phyloP scores from a whole-genome alignment of 2,797 vertebrate genomes.

The Sebastes cheni region DNA sequence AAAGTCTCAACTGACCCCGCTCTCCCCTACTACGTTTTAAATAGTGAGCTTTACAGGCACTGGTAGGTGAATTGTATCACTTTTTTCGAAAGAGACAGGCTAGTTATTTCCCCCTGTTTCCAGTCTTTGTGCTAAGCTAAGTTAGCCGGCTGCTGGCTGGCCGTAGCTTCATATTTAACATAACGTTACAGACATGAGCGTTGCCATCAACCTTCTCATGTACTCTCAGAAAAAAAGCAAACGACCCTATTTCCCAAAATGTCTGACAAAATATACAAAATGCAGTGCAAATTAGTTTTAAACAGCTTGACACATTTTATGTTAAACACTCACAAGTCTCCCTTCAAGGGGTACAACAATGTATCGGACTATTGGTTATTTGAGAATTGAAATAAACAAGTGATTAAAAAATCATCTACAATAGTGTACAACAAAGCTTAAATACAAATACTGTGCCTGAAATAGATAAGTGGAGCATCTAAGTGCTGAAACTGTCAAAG shows the following conservation, averaged over 20 bases:
- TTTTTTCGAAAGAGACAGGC: not conserved
- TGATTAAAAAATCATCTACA: conserved; percentile 11
- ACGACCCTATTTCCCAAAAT: not conserved
- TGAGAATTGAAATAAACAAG: not conserved
- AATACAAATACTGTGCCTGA: conserved; percentile 43
- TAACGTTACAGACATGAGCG: not conserved
- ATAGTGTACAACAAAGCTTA: conserved; percentile 7
- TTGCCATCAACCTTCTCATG: not conserved
- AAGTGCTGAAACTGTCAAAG: conserved; percentile 60
- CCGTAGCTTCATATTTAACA: not conserved
- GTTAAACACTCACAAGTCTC: not conserved
- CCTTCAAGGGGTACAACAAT: not conserved
- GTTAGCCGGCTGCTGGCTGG: no score
- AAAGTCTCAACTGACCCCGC: no score
- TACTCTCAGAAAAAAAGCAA: not conserved
- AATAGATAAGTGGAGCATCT: conserved; percentile 61
- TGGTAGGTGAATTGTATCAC: not conserved
- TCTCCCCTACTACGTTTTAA: no score
- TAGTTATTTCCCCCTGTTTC: not conserved
- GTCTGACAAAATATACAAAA: not conserved
- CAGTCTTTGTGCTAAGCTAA: not conserved
- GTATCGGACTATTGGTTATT: not conserved
- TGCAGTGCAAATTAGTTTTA: not conserved
- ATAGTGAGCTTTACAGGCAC: no score
- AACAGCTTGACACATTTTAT: not conserved